Conservation (phyloP, 2,797 vertebrate species). For the Sebastes wilsoni region DNA sequence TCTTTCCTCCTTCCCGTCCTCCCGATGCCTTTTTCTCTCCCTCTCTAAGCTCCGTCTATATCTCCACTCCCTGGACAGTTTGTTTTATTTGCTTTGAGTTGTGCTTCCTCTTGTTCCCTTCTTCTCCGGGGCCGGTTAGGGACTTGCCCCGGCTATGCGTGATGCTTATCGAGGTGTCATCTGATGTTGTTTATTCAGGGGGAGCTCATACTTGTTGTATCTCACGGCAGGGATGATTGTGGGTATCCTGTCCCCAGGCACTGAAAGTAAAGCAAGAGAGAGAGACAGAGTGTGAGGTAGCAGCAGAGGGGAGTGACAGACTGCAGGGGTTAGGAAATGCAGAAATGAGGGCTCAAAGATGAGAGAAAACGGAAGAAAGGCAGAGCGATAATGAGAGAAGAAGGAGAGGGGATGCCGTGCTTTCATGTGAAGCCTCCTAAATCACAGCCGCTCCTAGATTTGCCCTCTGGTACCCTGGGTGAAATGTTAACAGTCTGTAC, state of each 20-base stretch:
- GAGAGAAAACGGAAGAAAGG: conserved; percentile 11
- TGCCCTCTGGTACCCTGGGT: conserved; percentile 1
- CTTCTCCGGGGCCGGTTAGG: background rate
- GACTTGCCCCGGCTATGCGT: background rate
- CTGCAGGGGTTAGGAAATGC: conserved; percentile 29
- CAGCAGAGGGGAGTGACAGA: conserved; percentile 6
- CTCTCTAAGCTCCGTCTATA: background rate
- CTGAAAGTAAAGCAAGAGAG: background rate
- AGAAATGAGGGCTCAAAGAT: conserved; percentile 41
- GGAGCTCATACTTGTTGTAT: conserved; percentile 48
- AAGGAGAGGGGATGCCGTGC: background rate
- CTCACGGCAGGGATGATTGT: conserved; percentile 43
- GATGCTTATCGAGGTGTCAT: conserved; percentile 57
- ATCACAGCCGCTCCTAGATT: conserved; percentile 26
- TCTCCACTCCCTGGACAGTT: conserved; percentile 15
- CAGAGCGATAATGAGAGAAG: conserved; percentile 17
- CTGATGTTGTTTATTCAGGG: conserved; percentile 51
- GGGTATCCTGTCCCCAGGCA: conserved; percentile 39
- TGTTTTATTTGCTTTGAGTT: conserved; percentile 15
- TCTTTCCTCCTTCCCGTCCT: conserved; percentile 33
- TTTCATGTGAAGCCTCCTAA: conserved; percentile 36
- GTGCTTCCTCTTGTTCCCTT: conserved; percentile 6
- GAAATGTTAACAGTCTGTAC: background rate
- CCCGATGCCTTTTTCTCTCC: background rate
- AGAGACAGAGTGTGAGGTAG: conserved; percentile 5